Evolutionary conservation across 2,888 invertebrate species (phyloP).

Genomic region (Chrysotoxum bicinctum): DNA sequence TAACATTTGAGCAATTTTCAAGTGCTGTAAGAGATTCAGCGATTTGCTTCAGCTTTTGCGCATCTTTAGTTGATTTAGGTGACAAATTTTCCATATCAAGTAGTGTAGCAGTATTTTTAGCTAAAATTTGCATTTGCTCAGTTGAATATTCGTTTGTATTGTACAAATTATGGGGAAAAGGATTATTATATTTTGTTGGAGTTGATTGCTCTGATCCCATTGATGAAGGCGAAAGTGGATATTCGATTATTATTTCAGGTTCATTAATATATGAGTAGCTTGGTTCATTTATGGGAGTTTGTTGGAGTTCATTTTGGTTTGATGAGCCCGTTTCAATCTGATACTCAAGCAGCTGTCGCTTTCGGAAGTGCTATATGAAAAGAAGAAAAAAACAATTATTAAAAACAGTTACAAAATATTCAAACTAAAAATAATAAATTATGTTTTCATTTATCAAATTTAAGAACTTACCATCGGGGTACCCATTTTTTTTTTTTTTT

Average conservation of each 20-base stretch:
- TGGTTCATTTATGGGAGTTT: background rate
- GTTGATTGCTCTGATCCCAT: constrained; percentile 22
- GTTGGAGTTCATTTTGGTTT: background rate
- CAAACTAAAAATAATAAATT: background rate
- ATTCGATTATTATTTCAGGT: background rate
- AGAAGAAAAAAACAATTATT: background rate
- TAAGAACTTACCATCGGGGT: constrained; percentile 5
- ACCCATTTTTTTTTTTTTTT: background rate
- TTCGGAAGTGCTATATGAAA: constrained; percentile 43
- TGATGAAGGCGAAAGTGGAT: constrained; percentile 29
- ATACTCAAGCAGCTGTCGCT: constrained; percentile 26
- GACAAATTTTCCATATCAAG: background rate
- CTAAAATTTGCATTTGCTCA: constrained; percentile 6
- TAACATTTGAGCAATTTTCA: background rate
- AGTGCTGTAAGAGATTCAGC: background rate
- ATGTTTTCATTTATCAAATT: background rate
- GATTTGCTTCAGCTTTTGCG: background rate
- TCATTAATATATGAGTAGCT: background rate
- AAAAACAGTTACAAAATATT: background rate
- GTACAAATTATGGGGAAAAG: background rate
- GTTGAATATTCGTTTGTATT: background rate
- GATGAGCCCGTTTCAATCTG: background rate
- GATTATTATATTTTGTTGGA: background rate
- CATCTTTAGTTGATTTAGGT: background rate
- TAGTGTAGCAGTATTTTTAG: background rate